A percentile compares a stretch with the other conserved stretches of the same genome.
Conservation (phyloP, 2,888 invertebrate genomes). For the Ichneumoninae sp. region DNA sequence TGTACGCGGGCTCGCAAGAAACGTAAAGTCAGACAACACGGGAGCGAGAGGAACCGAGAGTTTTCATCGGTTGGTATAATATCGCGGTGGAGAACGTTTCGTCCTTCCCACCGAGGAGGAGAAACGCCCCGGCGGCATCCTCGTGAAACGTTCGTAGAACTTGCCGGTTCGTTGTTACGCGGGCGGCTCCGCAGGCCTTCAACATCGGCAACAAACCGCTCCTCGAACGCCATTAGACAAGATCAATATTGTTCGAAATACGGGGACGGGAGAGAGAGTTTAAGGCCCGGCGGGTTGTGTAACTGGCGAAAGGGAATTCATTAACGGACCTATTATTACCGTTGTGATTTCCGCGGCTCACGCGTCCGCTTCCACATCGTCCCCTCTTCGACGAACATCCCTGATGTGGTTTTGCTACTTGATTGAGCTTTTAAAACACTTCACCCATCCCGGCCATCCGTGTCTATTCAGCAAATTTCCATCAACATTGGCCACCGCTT, state of each 20-base stretch:
- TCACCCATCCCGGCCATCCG: background rate
- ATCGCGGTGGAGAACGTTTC: slow-evolving; percentile 33
- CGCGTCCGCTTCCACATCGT: slow-evolving; percentile 72
- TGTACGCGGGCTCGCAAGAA: slow-evolving; percentile 69
- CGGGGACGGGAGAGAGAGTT: slow-evolving; percentile 73
- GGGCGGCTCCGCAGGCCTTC: slow-evolving; percentile 8
- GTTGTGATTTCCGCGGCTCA: slow-evolving; percentile 74
- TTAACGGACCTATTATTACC: slow-evolving; percentile 68
- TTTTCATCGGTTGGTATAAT: slow-evolving; percentile 72
- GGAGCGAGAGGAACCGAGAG: slow-evolving; percentile 67
- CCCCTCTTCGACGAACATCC: slow-evolving; percentile 48
- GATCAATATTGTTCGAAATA: slow-evolving; percentile 83
- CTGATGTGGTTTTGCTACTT: slow-evolving; percentile 35
- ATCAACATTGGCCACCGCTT: slow-evolving; percentile 31
- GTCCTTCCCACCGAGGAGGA: slow-evolving; percentile 1
- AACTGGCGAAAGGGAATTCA: slow-evolving; percentile 67
- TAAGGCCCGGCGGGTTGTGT: slow-evolving; percentile 69
- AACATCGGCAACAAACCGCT: slow-evolving; percentile 70
- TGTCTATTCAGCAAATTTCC: slow-evolving; percentile 51
- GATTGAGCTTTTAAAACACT: slow-evolving; percentile 53
- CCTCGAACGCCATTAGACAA: slow-evolving; percentile 82
- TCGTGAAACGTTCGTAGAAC: background rate
- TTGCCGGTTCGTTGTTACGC: background rate
- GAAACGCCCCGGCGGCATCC: slow-evolving; percentile 38
- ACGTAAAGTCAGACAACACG: slow-evolving; percentile 79